Conservation (phyloP, 2,888 invertebrate genomes). For the Drosophila anceps region DNA sequence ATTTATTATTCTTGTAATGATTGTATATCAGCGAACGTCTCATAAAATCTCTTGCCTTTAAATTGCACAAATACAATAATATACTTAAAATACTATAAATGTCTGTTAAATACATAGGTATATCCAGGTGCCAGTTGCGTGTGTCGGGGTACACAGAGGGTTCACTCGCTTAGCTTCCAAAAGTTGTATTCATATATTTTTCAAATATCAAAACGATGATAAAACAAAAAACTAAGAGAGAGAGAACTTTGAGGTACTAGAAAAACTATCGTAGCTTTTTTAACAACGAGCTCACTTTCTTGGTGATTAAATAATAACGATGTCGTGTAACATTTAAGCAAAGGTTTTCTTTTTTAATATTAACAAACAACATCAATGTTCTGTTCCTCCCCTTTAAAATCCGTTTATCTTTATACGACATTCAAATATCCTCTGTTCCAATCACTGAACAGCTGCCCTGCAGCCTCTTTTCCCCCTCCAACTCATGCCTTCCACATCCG, state of each 20-base stretch:
- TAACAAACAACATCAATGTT: no score
- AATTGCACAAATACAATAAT: neutral
- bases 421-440: neutral
- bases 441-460: neutral
- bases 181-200: neutral
- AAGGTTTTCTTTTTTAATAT: no score
- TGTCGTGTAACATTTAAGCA: no score
- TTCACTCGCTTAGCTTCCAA: neutral
- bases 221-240: no score
- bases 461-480: neutral
- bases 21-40: neutral
- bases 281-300: no score
- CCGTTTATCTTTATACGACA: neutral
- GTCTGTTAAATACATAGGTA: neutral
- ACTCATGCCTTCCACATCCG: neutral
- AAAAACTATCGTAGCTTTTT: neutral
- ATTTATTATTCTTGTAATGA: neutral
- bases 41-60: neutral
- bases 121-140: neutral
- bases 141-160: neutral
- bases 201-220: neutral
- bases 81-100: neutral
- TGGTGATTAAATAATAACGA: neutral
- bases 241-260: neutral
- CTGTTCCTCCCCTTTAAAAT: neutral